A percentile compares a stretch with the other conserved stretches of the same genome.
phyloP scores from a whole-genome alignment of 2,888 invertebrate genomes.

The Parasteatoda lunata region DNA sequence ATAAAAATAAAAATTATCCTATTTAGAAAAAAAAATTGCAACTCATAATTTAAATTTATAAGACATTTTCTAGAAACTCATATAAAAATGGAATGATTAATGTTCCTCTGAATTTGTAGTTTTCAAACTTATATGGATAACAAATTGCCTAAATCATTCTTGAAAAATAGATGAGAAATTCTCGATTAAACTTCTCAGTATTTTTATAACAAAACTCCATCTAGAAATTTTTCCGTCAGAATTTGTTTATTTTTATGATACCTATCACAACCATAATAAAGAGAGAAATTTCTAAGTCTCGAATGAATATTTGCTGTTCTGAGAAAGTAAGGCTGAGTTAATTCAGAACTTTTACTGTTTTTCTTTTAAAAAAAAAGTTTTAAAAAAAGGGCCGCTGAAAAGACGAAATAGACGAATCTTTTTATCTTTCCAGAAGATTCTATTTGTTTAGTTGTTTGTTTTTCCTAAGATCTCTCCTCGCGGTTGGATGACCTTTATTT shows the following conservation, averaged over 20 bases:
- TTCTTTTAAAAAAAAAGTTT: background rate
- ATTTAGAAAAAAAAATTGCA: too few relatives aligned
- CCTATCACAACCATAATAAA: background rate
- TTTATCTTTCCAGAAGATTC: background rate
- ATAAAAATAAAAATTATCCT: too few relatives aligned
- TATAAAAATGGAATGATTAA: too few relatives aligned
- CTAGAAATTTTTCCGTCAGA: background rate
- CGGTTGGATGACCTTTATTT: slow-evolving; percentile 5
- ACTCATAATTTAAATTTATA: too few relatives aligned
- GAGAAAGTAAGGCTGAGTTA: background rate
- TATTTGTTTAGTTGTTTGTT: background rate
- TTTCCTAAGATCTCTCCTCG: background rate
- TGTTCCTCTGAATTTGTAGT: too few relatives aligned
- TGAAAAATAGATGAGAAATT: background rate
- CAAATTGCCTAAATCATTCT: too few relatives aligned
- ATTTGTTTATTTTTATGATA: background rate
- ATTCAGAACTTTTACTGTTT: too few relatives aligned
- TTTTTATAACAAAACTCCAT: background rate
- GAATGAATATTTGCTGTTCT: slow-evolving; percentile 2
- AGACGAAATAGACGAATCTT: background rate
- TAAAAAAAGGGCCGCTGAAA: background rate
- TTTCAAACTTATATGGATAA: too few relatives aligned
- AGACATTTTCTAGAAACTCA: too few relatives aligned
- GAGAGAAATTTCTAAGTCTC: background rate
- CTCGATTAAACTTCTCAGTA: background rate